These are phyloP conservation scores for Eristalinus aeneus DNA, from an alignment of 2,888 invertebrate species.

Conservation along the genomic window DNA sequence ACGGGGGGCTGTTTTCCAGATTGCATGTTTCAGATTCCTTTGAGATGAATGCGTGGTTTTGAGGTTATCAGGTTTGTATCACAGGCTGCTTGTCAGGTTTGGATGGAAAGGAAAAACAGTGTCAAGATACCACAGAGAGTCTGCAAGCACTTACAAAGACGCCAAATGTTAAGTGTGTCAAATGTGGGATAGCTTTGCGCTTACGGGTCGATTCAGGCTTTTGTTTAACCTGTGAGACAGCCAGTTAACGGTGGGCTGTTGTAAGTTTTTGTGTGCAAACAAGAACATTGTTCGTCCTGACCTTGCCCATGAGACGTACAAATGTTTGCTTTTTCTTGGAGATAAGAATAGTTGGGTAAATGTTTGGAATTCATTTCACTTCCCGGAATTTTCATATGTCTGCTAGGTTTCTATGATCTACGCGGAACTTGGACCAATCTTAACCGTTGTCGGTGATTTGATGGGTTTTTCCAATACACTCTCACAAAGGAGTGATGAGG, in stretches of 20 bases:
- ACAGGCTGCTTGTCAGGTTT: not conserved
- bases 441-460: too few species aligned
- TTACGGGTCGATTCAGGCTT: not conserved
- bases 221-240: not conserved
- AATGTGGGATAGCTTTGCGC: not conserved
- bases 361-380: not conserved
- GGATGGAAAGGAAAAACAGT: not conserved
- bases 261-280: not conserved
- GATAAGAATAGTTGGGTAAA: too few species aligned
- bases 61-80: not conserved
- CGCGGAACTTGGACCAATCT: not conserved
- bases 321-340: not conserved
- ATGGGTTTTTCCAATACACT: too few species aligned
- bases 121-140: not conserved
- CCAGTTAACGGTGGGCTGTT: not conserved
- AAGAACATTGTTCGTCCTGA: not conserved
- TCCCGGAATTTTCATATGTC: not conserved
- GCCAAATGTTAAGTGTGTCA: not conserved
- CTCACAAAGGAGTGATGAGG: too few species aligned
- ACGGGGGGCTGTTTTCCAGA: not conserved
- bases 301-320: not conserved
- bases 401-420: not conserved
- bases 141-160: not conserved
- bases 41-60: not conserved
- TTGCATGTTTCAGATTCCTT: not conserved